Percentiles rank a stretch among this genome's conserved stretches.
These are phyloP conservation scores for Phytoseiulus persimilis DNA, from an alignment of 2,888 invertebrate genomes.

Conservation along the genomic window DNA sequence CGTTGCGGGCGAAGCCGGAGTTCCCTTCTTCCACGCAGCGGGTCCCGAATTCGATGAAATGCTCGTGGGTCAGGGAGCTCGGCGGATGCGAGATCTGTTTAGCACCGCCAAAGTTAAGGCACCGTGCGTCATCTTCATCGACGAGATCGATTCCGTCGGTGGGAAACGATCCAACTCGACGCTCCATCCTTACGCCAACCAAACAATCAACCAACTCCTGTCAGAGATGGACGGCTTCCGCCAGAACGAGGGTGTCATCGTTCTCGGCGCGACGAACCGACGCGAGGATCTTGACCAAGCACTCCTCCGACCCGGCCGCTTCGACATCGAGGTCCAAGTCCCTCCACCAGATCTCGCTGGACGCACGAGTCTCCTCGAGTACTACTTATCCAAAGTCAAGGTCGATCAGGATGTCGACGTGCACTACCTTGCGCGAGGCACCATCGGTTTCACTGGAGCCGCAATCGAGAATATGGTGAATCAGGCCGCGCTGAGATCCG, in stretches of 20 bases:
- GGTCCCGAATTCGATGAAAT: conserved; percentile 99
- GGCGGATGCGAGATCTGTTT: conserved; percentile 82
- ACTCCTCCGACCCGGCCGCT: conserved; percentile 83
- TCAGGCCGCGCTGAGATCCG: conserved; percentile 70
- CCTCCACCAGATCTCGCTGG: conserved; percentile 85
- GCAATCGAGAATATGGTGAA: conserved; percentile 97
- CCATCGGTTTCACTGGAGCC: conserved; percentile 85
- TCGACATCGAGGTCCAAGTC: conserved; percentile 81
- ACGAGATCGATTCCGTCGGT: conserved; percentile 98
- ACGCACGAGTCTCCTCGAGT: conserved; percentile 77
- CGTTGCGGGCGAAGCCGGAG: conserved; percentile 94
- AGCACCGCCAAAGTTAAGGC: conserved; percentile 86
- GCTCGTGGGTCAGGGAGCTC: conserved; percentile 91
- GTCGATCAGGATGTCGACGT: conserved; percentile 61
- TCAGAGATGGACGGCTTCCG: conserved; percentile 92
- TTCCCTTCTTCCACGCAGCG: conserved; percentile 96
- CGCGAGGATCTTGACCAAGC: conserved; percentile 87
- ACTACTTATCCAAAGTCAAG: conserved; percentile 75
- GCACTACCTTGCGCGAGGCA: conserved; percentile 74
- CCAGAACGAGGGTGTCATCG: conserved; percentile 72
- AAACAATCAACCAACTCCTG: conserved; percentile 94
- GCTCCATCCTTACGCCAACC: conserved; percentile 98
- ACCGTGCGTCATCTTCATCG: conserved; percentile 97
- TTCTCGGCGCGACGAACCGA: conserved; percentile 92
- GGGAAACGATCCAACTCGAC: conserved; percentile 90